These are phyloP conservation scores for Byasa hedistus DNA, from an alignment of 2,888 invertebrate genomes.

Conservation along the genomic window DNA sequence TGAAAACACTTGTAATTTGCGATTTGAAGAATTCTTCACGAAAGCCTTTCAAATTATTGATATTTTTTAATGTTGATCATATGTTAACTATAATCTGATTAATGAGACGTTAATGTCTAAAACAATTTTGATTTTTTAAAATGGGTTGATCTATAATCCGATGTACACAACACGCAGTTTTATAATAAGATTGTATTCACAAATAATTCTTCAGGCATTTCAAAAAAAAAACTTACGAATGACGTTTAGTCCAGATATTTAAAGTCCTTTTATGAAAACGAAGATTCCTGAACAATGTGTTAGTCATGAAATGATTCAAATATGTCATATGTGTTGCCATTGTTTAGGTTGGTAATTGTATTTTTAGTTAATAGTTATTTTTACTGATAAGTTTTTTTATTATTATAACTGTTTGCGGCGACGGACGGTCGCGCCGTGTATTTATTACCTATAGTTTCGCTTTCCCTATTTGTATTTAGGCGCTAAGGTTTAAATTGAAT, in stretches of 20 bases:
- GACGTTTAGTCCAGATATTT: not conserved
- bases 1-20: not conserved
- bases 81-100: too few relatives aligned
- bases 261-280: conserved; percentile 18
- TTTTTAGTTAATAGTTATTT: conserved; percentile 28
- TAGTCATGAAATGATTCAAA: conserved; percentile 64
- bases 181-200: not conserved
- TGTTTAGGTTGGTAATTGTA: conserved; percentile 60
- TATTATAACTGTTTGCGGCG: conserved; percentile 38
- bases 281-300: conserved; percentile 63
- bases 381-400: conserved; percentile 29
- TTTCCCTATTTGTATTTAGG: conserved; percentile 59
- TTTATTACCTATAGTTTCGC: conserved; percentile 52
- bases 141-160: not conserved
- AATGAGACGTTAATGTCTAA: too few relatives aligned
- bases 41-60: too few relatives aligned
- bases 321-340: conserved; percentile 74
- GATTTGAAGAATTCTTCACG: not conserved
- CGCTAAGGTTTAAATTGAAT: conserved; percentile 69
- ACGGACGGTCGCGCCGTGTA: conserved; percentile 39
- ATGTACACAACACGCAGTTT: not conserved
- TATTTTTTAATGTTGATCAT: too few relatives aligned
- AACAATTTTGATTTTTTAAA: too few relatives aligned
- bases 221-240: not conserved
- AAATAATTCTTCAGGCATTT: not conserved